Percentiles rank a stretch among this genome's conserved stretches.
phyloP scores from a whole-genome alignment of 2,888 invertebrate species.

The Coronaproctus castanopsis region DNA sequence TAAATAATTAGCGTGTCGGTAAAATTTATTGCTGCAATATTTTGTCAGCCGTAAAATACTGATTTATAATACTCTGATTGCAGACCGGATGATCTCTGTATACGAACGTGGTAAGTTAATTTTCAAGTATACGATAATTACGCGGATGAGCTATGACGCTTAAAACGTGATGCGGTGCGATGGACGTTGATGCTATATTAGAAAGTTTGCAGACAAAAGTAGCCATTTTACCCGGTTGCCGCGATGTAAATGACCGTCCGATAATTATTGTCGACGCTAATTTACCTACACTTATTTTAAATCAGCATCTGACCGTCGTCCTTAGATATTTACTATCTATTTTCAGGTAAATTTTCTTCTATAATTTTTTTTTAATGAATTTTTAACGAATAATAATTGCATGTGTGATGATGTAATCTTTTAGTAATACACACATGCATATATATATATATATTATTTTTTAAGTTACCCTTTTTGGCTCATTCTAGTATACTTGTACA shows the following conservation, averaged over 20 bases:
- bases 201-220: slow-evolving; percentile 37
- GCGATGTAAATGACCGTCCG: slow-evolving; percentile 41
- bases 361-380: neutral
- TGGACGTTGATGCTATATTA: slow-evolving; percentile 36
- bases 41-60: no score
- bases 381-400: neutral
- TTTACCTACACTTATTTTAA: slow-evolving; percentile 32
- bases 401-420: neutral
- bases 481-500: no score
- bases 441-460: neutral
- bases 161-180: no score
- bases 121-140: no score
- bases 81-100: no score
- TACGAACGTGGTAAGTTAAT: no score
- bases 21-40: no score
- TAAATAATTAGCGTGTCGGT: no score
- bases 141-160: no score
- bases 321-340: slow-evolving; percentile 33
- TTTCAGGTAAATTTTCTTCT: slow-evolving; percentile 30
- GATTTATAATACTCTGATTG: no score
- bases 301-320: slow-evolving; percentile 25
- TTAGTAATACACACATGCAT: neutral
- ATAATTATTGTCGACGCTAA: slow-evolving; percentile 40
- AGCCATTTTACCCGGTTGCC: slow-evolving; percentile 42
- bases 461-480: no score